Conservation (phyloP, 2,113 vertebrate genomes). For the Odontesthes bonariensis region DNA sequence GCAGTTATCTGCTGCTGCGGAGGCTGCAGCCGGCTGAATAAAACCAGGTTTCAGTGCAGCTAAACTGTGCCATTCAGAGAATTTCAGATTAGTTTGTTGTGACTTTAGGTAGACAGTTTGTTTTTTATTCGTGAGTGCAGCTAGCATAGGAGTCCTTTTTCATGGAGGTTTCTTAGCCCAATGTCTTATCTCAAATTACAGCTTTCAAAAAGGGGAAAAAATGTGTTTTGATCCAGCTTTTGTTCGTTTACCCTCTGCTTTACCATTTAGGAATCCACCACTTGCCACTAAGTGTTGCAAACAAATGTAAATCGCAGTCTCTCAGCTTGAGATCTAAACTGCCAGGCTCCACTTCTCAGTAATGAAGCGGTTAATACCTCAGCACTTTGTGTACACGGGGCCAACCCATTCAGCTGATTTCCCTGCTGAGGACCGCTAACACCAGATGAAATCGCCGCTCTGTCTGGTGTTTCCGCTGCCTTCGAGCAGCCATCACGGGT, state of each 20-base stretch:
- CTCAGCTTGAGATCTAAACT: constrained; percentile 27
- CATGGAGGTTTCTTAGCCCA: background rate
- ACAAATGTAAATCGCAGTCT: constrained; percentile 29
- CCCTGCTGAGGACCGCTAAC: constrained; percentile 56
- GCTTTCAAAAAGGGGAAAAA: too few relatives aligned
- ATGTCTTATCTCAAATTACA: background rate
- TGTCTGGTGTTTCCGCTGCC: constrained; percentile 29
- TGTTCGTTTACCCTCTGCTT: background rate
- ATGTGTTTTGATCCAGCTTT: background rate
- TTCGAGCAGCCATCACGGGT: constrained; percentile 39
- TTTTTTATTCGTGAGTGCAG: background rate
- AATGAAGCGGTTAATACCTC: constrained; percentile 40
- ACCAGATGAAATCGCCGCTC: constrained; percentile 44
- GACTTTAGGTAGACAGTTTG: background rate
- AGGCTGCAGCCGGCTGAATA: background rate
- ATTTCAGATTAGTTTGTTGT: background rate
- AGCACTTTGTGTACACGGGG: constrained; percentile 22
- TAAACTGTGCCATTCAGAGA: background rate
- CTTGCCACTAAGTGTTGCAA: background rate
- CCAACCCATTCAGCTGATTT: constrained; percentile 40
- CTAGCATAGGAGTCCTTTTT: background rate
- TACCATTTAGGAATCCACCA: background rate
- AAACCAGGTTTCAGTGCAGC: background rate
- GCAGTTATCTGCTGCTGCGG: constrained; percentile 1
- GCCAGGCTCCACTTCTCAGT: constrained; percentile 36